Conservation (phyloP, 2,888 invertebrate genomes). For the Trachelus tabidus region DNA sequence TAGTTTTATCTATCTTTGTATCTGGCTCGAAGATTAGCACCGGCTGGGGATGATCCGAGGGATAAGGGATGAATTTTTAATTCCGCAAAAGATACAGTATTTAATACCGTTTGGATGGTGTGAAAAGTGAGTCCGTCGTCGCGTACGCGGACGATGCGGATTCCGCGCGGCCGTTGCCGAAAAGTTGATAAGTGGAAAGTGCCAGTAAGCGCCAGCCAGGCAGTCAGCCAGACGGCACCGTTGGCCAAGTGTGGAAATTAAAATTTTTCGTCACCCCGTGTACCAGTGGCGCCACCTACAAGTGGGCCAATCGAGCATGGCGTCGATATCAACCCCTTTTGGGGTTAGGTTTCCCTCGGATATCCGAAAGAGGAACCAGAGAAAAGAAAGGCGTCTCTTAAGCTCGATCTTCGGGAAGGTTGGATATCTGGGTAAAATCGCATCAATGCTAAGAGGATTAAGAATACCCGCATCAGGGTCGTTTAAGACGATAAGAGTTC, state of each 20-base stretch:
- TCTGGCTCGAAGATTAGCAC: neutral
- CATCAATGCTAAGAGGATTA: conserved; percentile 32
- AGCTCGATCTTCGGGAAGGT: neutral
- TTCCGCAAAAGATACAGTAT: neutral
- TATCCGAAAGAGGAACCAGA: neutral
- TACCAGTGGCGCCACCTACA: neutral
- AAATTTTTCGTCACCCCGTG: neutral
- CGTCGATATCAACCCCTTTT: neutral
- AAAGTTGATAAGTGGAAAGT: neutral
- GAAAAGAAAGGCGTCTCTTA: neutral
- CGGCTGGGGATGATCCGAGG: neutral
- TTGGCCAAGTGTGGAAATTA: neutral
- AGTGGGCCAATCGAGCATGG: neutral
- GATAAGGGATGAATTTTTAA: neutral
- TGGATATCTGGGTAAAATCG: neutral
- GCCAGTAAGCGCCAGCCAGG: neutral
- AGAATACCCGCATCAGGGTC: conserved; percentile 35
- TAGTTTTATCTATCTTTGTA: neutral
- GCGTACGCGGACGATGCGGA: neutral
- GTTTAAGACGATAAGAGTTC: neutral
- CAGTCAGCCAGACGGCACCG: neutral
- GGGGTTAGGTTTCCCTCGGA: neutral
- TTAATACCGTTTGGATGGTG: too few relatives aligned
- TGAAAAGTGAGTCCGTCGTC: neutral
- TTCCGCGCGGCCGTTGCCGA: neutral